Evolutionary conservation across 2,113 vertebrate species (phyloP).

Genomic region (Chaenogobius annularis): DNA sequence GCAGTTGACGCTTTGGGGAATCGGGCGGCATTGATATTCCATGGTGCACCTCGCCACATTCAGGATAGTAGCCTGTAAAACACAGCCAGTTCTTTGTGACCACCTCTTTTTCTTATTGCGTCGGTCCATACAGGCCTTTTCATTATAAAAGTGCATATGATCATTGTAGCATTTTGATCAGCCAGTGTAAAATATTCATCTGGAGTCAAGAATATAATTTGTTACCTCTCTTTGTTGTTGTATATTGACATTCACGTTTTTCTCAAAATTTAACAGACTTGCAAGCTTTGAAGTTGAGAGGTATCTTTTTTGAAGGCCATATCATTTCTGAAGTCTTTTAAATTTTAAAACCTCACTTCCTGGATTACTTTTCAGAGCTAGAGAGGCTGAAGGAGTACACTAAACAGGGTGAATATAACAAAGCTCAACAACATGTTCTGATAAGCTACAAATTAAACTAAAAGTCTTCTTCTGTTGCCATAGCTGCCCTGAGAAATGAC

Average conservation of each 20-base stretch:
- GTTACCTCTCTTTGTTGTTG: too few species aligned
- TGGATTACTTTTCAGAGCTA: too few species aligned
- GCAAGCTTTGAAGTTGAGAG: not conserved
- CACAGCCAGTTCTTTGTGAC: constrained; percentile 68
- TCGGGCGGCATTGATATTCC: constrained; percentile 74
- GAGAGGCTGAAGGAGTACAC: too few species aligned
- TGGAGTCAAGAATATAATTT: constrained; percentile 18
- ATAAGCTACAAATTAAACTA: too few species aligned
- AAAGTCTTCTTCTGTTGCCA: too few species aligned
- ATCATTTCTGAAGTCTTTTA: too few species aligned
- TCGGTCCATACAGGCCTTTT: not conserved
- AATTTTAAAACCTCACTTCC: too few species aligned
- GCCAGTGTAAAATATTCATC: constrained; percentile 53
- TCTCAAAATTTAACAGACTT: not conserved
- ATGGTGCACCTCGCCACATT: constrained; percentile 65
- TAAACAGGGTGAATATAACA: too few species aligned
- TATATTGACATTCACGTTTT: not conserved
- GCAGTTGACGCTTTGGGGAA: constrained; percentile 34
- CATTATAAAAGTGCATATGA: constrained; percentile 41
- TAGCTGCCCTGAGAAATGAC: too few species aligned
- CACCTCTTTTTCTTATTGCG: constrained; percentile 23
- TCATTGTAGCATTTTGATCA: constrained; percentile 45
- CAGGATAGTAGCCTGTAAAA: constrained; percentile 73
- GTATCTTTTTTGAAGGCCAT: not conserved
- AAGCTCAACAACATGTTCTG: too few species aligned